Conservation (phyloP, 2,888 invertebrate genomes). For the Napeogenes inachia region DNA sequence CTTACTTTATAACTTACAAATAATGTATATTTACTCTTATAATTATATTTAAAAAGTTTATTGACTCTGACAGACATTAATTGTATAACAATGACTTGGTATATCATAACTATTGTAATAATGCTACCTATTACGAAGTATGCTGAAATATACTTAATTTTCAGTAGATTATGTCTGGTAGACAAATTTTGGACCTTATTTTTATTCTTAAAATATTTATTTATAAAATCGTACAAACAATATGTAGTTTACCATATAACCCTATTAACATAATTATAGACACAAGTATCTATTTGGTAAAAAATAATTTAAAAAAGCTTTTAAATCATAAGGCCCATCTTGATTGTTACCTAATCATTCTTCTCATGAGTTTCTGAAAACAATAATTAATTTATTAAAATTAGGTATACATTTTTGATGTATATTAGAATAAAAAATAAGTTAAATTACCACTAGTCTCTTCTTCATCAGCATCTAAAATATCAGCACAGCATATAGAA, state of each 20-base stretch:
- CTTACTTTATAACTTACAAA: too few species aligned
- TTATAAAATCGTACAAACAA: slow-evolving; percentile 1
- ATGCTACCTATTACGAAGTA: too few species aligned
- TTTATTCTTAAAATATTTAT: neutral
- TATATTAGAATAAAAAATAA: slow-evolving; percentile 5
- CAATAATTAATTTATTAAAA: slow-evolving; percentile 28
- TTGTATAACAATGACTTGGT: too few species aligned
- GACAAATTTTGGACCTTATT: neutral
- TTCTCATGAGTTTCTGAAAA: slow-evolving; percentile 74
- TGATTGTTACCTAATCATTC: slow-evolving; percentile 52
- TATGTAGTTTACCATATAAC: neutral
- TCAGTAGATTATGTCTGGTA: too few species aligned
- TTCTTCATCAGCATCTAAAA: slow-evolving; percentile 92
- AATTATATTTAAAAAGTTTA: too few species aligned
- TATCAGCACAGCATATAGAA: slow-evolving; percentile 97
- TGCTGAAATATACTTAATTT: too few species aligned
- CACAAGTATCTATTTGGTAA: too few species aligned
- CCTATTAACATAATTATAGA: neutral
- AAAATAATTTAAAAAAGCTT: too few species aligned
- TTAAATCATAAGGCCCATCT: too few species aligned
- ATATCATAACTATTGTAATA: too few species aligned
- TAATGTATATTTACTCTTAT: too few species aligned
- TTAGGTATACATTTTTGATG: neutral
- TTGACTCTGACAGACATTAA: too few species aligned
- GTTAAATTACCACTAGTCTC: slow-evolving; percentile 65